Evolutionary conservation across 2,797 vertebrate genomes (phyloP).

Genomic region (Eutrigla gurnardus): DNA sequence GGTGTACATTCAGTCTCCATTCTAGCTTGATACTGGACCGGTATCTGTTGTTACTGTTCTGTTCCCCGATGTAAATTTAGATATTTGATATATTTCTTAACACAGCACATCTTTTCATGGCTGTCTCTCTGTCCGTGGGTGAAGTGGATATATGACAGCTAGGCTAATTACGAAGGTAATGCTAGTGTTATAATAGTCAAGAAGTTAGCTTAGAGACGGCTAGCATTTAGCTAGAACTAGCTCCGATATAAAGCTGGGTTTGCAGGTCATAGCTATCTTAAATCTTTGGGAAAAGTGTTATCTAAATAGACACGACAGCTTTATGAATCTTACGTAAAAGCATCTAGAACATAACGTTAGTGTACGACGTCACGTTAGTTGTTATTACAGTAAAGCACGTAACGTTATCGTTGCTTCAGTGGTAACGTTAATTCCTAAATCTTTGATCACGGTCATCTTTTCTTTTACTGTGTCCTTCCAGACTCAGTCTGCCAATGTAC

Average conservation of each 20-base stretch:
- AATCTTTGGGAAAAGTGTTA: neutral
- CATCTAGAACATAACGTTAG: no score
- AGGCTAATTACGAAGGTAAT: constrained; percentile 55
- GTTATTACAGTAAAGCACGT: neutral
- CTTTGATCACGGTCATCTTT: neutral
- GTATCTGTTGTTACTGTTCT: constrained; percentile 1
- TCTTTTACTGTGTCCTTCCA: neutral
- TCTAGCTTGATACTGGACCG: constrained; percentile 7
- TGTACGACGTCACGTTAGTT: neutral
- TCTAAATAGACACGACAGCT: neutral
- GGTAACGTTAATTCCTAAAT: neutral
- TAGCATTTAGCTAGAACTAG: constrained; percentile 54
- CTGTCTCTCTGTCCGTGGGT: neutral
- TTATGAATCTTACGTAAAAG: no score
- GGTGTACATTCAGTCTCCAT: neutral
- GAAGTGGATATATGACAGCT: constrained; percentile 9
- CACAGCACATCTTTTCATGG: neutral
- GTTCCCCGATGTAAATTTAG: neutral
- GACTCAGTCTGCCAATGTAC: neutral
- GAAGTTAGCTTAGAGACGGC: constrained; percentile 24
- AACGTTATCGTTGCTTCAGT: neutral
- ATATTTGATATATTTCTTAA: neutral
- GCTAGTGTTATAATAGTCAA: neutral
- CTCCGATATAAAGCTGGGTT: neutral
- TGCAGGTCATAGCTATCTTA: neutral